A percentile compares a stretch with the other conserved stretches of the same genome.
Conservation (phyloP, 2,797 vertebrate species). For the Varecia variegata region DNA sequence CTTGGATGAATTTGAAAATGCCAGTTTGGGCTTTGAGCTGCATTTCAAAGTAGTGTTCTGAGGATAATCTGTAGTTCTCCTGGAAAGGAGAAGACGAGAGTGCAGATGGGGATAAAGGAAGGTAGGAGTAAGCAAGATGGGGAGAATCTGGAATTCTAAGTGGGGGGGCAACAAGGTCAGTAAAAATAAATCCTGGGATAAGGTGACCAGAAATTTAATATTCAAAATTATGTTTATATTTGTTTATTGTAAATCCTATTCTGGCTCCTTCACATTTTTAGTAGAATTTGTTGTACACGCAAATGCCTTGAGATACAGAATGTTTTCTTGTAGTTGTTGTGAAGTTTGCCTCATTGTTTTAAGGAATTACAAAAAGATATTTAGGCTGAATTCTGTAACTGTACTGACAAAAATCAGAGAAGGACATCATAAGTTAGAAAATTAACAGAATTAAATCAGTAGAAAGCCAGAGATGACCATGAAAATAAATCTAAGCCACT, state of each 20-base stretch:
- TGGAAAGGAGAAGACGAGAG: not conserved
- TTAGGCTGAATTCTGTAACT: not conserved
- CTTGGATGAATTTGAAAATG: not conserved
- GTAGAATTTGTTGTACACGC: not conserved
- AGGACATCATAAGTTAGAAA: not conserved
- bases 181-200: not conserved
- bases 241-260: slow-evolving; percentile 9
- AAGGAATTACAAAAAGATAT: not conserved
- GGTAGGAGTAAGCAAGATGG: not conserved
- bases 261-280: not conserved
- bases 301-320: not conserved
- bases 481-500: not conserved
- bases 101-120: not conserved
- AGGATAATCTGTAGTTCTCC: not conserved
- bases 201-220: not conserved
- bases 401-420: not conserved
- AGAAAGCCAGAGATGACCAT: not conserved
- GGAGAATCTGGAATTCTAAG: not conserved
- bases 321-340: slow-evolving; percentile 8
- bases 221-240: not conserved
- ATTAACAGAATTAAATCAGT: not conserved
- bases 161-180: not conserved
- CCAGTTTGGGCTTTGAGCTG: slow-evolving; percentile 11
- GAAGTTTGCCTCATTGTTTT: not conserved
- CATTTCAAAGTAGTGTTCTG: slow-evolving; percentile 43